phyloP scores from a whole-genome alignment of 1,140 invertebrate genomes.

The Ooceraea biroi region DNA sequence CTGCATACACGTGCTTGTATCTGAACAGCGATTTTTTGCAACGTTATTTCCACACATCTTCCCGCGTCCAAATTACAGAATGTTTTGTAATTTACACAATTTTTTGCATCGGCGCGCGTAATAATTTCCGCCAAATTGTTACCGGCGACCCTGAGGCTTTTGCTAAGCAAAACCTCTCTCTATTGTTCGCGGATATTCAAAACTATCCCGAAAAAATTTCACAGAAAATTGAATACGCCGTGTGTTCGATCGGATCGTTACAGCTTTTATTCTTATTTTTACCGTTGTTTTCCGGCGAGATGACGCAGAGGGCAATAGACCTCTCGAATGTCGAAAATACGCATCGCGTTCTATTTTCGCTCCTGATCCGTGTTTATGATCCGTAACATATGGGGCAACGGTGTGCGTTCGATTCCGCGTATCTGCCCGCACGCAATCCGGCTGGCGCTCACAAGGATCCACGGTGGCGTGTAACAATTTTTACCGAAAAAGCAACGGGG shows the following conservation, averaged over 20 bases:
- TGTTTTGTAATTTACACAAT: too few species aligned
- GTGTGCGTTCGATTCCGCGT: slow-evolving; percentile 1
- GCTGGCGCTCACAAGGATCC: neutral
- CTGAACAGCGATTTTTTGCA: too few species aligned
- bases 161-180: too few species aligned
- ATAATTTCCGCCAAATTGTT: too few species aligned
- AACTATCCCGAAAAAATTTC: too few species aligned
- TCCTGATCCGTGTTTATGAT: slow-evolving; percentile 31
- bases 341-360: slow-evolving; percentile 33
- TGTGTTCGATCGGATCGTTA: neutral
- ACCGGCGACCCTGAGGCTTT: too few species aligned
- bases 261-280: neutral
- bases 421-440: slow-evolving; percentile 22
- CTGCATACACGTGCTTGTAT: neutral
- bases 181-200: too few species aligned
- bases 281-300: neutral
- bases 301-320: slow-evolving; percentile 10
- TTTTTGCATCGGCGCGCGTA: too few species aligned
- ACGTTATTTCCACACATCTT: too few species aligned
- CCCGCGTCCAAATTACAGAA: too few species aligned
- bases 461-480: neutral
- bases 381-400: neutral
- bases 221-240: too few species aligned
- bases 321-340: slow-evolving; percentile 27
- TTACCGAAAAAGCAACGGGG: slow-evolving; percentile 25